Conservation (phyloP, 2,113 vertebrate genomes). For the Phrynosoma platyrhinos region DNA sequence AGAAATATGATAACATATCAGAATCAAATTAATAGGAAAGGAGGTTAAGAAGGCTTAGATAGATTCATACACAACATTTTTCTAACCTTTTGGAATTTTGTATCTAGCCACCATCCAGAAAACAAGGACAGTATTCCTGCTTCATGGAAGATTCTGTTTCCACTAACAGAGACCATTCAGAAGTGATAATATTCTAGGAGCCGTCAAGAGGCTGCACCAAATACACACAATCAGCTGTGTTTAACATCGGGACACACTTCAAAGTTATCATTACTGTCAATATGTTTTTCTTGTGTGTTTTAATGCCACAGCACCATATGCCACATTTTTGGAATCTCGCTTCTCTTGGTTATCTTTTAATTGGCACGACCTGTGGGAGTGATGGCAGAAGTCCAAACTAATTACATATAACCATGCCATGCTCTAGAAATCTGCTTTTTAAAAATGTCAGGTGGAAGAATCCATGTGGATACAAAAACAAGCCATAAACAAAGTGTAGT, state of each 20-base stretch:
- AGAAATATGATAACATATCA: background rate
- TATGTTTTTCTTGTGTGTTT: slow-evolving; percentile 62
- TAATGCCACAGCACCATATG: slow-evolving; percentile 72
- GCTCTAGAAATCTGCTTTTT: slow-evolving; percentile 62
- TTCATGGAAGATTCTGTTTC: background rate
- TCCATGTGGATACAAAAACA: slow-evolving; percentile 29
- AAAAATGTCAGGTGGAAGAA: slow-evolving; percentile 54
- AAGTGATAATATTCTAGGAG: slow-evolving; percentile 25
- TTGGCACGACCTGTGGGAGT: slow-evolving; percentile 79
- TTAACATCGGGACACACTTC: slow-evolving; percentile 66
- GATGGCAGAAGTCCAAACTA: slow-evolving; percentile 74
- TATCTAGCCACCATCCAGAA: background rate
- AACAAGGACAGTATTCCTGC: background rate
- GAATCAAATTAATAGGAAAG: background rate
- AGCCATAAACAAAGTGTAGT: background rate
- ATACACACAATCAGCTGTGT: slow-evolving; percentile 48
- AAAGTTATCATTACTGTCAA: slow-evolving; percentile 61
- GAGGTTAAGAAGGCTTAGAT: background rate
- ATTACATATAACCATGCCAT: slow-evolving; percentile 73
- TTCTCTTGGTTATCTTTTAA: slow-evolving; percentile 73
- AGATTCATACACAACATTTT: background rate
- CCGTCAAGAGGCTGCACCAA: slow-evolving; percentile 55
- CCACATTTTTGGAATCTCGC: slow-evolving; percentile 62
- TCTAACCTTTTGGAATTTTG: background rate
- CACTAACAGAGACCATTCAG: background rate